These are phyloP conservation scores for Antheraea assamensis DNA, from an alignment of 2,888 invertebrate species.

Conservation along the genomic window DNA sequence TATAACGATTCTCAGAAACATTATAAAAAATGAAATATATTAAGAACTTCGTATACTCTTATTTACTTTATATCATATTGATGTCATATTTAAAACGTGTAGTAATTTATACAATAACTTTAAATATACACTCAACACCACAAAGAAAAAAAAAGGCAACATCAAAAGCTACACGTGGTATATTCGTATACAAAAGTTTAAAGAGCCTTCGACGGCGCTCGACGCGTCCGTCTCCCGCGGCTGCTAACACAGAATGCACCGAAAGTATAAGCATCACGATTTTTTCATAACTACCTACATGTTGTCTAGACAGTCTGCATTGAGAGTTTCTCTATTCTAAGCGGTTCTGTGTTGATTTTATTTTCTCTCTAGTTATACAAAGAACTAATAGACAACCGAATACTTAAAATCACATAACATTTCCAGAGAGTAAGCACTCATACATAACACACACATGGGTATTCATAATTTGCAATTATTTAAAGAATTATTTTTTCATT, in stretches of 20 bases:
- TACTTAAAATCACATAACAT: no score
- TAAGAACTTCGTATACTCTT: not conserved
- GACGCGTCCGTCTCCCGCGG: not conserved
- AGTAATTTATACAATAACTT: not conserved
- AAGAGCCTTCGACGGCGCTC: not conserved
- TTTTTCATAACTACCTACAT: conserved; percentile 22
- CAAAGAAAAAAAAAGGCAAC: not conserved
- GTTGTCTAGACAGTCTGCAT: conserved; percentile 19
- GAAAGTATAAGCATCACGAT: conserved; percentile 17
- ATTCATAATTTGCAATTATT: no score
- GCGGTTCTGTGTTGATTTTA: not conserved
- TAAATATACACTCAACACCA: not conserved
- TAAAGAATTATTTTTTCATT: no score
- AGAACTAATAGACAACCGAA: no score
- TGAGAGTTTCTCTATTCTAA: not conserved
- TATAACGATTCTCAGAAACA: not conserved
- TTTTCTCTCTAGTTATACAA: not conserved
- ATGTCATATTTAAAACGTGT: not conserved
- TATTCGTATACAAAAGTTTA: conserved; percentile 21
- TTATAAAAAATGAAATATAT: not conserved
- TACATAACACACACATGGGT: no score
- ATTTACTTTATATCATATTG: not conserved
- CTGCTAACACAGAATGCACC: not conserved
- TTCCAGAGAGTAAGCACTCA: no score
- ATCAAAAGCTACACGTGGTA: not conserved